Base-by-base conservation (phyloP, 2,888 invertebrate genomes). In the Tachina grossa region DNA sequence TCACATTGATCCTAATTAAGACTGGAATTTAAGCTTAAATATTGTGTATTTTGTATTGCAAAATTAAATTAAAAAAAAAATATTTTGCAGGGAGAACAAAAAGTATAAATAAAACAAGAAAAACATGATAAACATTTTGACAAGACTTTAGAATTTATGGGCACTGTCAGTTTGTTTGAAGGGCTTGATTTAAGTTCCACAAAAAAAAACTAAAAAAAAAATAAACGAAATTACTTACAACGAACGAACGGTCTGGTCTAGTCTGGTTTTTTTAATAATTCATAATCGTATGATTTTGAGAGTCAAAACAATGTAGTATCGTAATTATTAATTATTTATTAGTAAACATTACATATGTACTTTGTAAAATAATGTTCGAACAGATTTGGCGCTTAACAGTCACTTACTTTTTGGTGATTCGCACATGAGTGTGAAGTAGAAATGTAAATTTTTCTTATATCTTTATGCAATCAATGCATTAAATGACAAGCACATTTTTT, bases 381-480 rank as follows among this genome's bases (percentile, higher is more conserved):
- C 14, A 31, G 51, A 65, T 71, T 78, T 71, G 76, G 77, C 77
- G 76, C 71, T 83, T 57, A 76, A 31, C 69, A 65, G 65, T 77
- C 49, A 77, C 57, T 83, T 66, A 71, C 65, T 57, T 83, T 72
- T 77, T 59, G 65, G 83, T 83, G 68, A 77, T 86, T 86, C 80
- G 83, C 86, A 86, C 83, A 22, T 39, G 41, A 69, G 86, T 86
- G 86, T 81, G 66, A 86, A 86, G 55, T 80, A 53, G 9, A 77
- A 45, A 83, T 77, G 77, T 74, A 80, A 76, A 86, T 80, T 47
- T 80, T 84, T 71, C 51, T 61, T 57, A 31, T 31, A 6, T 31
- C 31, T 31, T 31, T 31, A 31, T 31, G 31, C 31, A 31, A 31
- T 31, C 31, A 22, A 31, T 31, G 31, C 31, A 31, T 63, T 41